These are phyloP conservation scores for Puffinus mauretanicus DNA, from an alignment of 2,113 vertebrate species.

Conservation along the genomic window DNA sequence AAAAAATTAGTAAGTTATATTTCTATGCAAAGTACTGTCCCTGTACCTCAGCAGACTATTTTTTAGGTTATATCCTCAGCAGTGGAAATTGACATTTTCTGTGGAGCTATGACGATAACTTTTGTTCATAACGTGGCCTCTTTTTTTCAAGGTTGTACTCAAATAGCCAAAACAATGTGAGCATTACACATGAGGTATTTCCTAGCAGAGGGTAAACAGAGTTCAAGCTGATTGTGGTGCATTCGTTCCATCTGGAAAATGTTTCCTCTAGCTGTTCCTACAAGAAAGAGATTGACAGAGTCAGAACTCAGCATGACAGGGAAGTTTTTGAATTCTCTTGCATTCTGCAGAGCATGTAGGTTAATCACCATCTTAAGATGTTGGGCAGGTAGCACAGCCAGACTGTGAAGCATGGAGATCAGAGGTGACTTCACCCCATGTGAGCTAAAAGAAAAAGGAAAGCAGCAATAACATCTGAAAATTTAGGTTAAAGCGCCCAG, in stretches of 20 bases:
- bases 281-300: background rate
- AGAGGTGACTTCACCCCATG: background rate
- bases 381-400: background rate
- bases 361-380: conserved; percentile 1
- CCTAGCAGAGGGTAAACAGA: background rate
- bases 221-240: background rate
- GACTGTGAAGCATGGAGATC: background rate
- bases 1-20: background rate
- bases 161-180: background rate
- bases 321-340: conserved; percentile 7
- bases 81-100: background rate
- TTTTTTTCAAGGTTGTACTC: background rate
- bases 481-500: background rate
- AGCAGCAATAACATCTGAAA: background rate
- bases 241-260: background rate
- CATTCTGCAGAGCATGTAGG: background rate
- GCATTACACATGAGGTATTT: background rate
- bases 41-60: background rate
- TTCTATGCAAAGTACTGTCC: background rate
- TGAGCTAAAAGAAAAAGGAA: background rate
- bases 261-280: background rate
- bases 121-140: background rate
- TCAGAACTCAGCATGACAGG: background rate
- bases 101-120: background rate
- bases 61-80: background rate